Evolutionary conservation across 2,888 invertebrate genomes (phyloP), one percentile per base, ranked within the genome.

Genomic region (Pemphredon lugubris): DNA sequence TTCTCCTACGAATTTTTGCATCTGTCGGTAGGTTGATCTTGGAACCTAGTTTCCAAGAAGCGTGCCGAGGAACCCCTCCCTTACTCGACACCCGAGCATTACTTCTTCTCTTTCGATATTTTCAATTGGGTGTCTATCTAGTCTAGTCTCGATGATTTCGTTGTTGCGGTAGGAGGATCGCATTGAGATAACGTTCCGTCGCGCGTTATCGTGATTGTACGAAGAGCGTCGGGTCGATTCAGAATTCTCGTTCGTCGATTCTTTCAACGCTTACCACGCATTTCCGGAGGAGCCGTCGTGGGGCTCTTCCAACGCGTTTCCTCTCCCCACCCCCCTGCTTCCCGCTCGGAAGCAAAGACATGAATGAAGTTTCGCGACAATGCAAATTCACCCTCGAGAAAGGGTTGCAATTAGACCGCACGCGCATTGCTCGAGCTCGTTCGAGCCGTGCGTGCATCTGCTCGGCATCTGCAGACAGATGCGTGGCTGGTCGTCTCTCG

Each of bases 401-500:
- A 68, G 82, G 84, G 83, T 84, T 81, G 82, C 82, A 85, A 85
- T 84, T 85, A 76, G 77, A 74, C 65, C 71, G 70, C 72, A 75
- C 77, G 69, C 77, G 78, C 59, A 75, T 73, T 78, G 55, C 72
- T 37, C 64, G 71, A 39, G 66, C 67, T 53, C 37, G 68, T 73
- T 54, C 55, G 61, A 44, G 44, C 48, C 21, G 23, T 64, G 58
- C 69, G 76, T 83, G 86, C 85, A 86, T 87, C 87, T 86, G 87
- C 86, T 85, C 84, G 80, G 85, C 86, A 86, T 87, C 86, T 86
- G 86, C 85, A 81, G 85, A 86, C 87, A 87, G 86, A 86, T 87
- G 87, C 81, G 75, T 55, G 66, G 55, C 60, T 57, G 60, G 50
- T 14, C 70, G 67, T 69, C 77, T 75, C 61, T 40, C 63, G 60